Conservation (phyloP, 2,113 vertebrate genomes). For the Zootoca vivipara region DNA sequence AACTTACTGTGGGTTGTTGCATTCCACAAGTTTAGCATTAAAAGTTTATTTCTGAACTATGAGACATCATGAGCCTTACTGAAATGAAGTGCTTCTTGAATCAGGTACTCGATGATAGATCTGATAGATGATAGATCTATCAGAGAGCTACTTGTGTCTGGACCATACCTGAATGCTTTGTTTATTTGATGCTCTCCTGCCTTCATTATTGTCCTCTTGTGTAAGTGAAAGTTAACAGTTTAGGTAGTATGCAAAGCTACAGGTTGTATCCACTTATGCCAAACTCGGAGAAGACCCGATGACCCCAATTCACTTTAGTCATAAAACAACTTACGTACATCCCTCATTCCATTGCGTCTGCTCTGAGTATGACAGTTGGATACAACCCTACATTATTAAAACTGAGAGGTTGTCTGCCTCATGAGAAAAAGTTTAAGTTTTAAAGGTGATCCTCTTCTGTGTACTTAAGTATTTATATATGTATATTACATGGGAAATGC, state of each 20-base stretch:
- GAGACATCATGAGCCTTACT: slow-evolving; percentile 77
- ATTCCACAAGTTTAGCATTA: slow-evolving; percentile 84
- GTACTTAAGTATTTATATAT: slow-evolving; percentile 25
- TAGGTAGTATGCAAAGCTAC: slow-evolving; percentile 52
- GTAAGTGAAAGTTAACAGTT: slow-evolving; percentile 64
- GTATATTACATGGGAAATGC: slow-evolving; percentile 30
- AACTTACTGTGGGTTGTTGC: slow-evolving; percentile 76
- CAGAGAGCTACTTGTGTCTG: slow-evolving; percentile 53
- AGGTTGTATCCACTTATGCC: not conserved
- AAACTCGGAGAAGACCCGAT: not conserved
- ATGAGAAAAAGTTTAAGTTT: slow-evolving; percentile 19
- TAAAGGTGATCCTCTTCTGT: slow-evolving; percentile 45
- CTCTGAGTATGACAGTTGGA: too few relatives aligned
- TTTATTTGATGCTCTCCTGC: slow-evolving; percentile 67
- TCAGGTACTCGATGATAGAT: slow-evolving; percentile 75
- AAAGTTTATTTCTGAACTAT: slow-evolving; percentile 73
- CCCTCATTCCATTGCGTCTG: not conserved
- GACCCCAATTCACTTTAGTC: too few relatives aligned
- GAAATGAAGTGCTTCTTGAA: slow-evolving; percentile 79
- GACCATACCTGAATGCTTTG: slow-evolving; percentile 63
- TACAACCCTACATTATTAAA: not conserved
- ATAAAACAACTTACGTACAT: not conserved
- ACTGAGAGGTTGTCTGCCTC: not conserved
- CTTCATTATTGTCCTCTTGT: slow-evolving; percentile 69
- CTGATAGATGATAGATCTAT: slow-evolving; percentile 36